Evolutionary conservation across 2,113 vertebrate species (phyloP).

Genomic region (Triplophysa tibetana): DNA sequence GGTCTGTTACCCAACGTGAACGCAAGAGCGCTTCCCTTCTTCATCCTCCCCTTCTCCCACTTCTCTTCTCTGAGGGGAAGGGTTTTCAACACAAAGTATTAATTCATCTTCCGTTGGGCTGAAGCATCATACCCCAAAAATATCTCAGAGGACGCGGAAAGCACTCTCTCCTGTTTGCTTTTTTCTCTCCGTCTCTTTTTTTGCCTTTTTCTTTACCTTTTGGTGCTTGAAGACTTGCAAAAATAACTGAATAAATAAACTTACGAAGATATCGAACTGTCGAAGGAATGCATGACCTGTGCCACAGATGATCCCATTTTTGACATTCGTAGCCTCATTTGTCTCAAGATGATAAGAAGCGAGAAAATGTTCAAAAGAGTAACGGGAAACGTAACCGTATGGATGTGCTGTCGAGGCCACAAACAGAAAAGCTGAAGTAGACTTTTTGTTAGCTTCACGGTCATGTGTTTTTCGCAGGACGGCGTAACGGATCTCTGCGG

Average conservation of each 20-base stretch:
- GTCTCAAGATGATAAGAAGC: slow-evolving; percentile 34
- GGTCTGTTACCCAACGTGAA: slow-evolving; percentile 86
- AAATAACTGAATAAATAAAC: slow-evolving; percentile 66
- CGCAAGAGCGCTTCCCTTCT: slow-evolving; percentile 30
- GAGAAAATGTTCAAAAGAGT: slow-evolving; percentile 41
- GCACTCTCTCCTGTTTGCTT: slow-evolving; percentile 59
- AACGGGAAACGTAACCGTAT: slow-evolving; percentile 56
- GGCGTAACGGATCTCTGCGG: slow-evolving; percentile 49
- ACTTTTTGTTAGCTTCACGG: slow-evolving; percentile 65
- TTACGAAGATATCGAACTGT: slow-evolving; percentile 74
- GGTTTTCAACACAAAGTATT: slow-evolving; percentile 80
- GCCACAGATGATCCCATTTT: slow-evolving; percentile 69
- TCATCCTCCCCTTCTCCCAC: slow-evolving; percentile 8
- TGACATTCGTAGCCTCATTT: slow-evolving; percentile 71
- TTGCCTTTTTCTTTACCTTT: slow-evolving; percentile 49
- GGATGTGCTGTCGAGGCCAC: slow-evolving; percentile 59
- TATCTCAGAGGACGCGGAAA: slow-evolving; percentile 58
- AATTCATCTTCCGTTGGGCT: slow-evolving; percentile 60
- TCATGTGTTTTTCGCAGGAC: slow-evolving; percentile 54
- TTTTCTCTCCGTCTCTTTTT: slow-evolving; percentile 29
- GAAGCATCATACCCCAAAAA: slow-evolving; percentile 65
- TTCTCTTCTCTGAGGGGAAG: slow-evolving; percentile 58
- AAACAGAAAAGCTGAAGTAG: slow-evolving; percentile 64
- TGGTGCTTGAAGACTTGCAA: slow-evolving; percentile 81
- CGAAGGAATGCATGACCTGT: slow-evolving; percentile 80